Percentiles rank a stretch among this genome's conserved stretches.
Evolutionary conservation across 2,888 invertebrate genomes (phyloP).

Genomic region (Dione juno): DNA sequence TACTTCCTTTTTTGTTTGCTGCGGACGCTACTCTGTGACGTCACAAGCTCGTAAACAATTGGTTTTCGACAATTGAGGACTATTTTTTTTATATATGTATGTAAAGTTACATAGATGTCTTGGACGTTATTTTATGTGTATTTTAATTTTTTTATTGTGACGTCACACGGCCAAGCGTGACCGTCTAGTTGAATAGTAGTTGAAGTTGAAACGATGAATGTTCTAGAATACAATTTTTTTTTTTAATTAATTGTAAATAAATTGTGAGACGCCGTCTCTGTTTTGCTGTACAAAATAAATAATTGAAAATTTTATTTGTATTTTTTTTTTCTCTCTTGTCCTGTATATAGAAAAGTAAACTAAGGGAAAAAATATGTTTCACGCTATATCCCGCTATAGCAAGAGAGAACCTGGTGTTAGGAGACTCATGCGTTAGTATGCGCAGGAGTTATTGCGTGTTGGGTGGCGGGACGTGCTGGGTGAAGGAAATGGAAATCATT

Average conservation of each 20-base stretch:
- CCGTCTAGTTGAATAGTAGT: slow-evolving; percentile 20
- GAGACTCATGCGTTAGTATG: no score
- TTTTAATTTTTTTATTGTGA: neutral
- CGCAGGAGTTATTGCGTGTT: no score
- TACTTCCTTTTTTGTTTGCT: slow-evolving; percentile 32
- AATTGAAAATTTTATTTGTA: slow-evolving; percentile 36
- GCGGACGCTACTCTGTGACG: slow-evolving; percentile 6
- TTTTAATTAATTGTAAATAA: slow-evolving; percentile 46
- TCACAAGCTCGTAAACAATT: neutral
- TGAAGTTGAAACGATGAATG: slow-evolving; percentile 36
- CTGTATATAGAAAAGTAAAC: neutral
- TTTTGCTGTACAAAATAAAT: slow-evolving; percentile 45
- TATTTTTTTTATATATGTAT: neutral
- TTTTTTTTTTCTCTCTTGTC: slow-evolving; percentile 5
- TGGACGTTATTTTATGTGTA: no score
- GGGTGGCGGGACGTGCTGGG: no score
- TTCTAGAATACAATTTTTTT: slow-evolving; percentile 39
- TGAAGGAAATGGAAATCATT: no score
- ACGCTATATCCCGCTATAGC: no score
- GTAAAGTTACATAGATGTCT: neutral
- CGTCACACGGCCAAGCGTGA: slow-evolving; percentile 28
- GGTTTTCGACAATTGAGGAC: neutral
- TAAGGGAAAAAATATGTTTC: neutral
- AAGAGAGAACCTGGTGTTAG: no score
- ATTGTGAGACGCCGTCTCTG: slow-evolving; percentile 32